Evolutionary conservation across 2,888 invertebrate genomes (phyloP), one percentile per base, ranked within the genome.

Genomic region (Psococerastis gibbosa): DNA sequence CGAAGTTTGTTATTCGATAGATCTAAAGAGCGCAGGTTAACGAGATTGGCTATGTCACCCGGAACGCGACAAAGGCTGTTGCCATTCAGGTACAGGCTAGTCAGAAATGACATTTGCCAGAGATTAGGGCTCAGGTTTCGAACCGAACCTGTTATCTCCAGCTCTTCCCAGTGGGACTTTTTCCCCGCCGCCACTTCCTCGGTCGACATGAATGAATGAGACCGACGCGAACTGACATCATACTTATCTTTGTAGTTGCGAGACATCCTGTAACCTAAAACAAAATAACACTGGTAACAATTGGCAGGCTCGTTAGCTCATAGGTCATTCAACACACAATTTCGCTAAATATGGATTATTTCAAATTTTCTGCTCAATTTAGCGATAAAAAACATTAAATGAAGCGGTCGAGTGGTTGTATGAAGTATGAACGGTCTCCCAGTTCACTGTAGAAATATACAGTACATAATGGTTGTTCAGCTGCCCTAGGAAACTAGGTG

Each of bases 1-100:
- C 92, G 73, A 55, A 98, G 69, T 66, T 94, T 92, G 68, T 98
- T 97, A 62, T 79, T 80, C 52, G 94, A 92, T 54, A 94, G 68
- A 67, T 98, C 97, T 52, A 98, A 69, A 50, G 80, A 77, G 55
- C 82, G 78, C 51, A 98, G 71, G 65, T 85, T 84, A 49, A 68
- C 69, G 53, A 98, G 70, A 56, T 75, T 75, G 54, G 76, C 78
- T 56, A 98, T 91, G 62, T 97, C 92, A 22, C 85, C 69, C 47
- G 97, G 92, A 60, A 98, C 71, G 59, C 88, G 73, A 57, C 82
- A 75, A 56, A 98, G 71, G 61, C 81, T 80, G 70, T 98, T 98
- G 68, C 92, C 89, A 66, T 92, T 92, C 59, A 97, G 71, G 67
- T 92, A 94, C 57, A 98, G 70, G 53, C 85, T 84, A 46, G 95